Percentiles rank a stretch among this genome's conserved stretches.
phyloP scores from a whole-genome alignment of 2,797 vertebrate genomes.

The Myripristis jacobus region DNA sequence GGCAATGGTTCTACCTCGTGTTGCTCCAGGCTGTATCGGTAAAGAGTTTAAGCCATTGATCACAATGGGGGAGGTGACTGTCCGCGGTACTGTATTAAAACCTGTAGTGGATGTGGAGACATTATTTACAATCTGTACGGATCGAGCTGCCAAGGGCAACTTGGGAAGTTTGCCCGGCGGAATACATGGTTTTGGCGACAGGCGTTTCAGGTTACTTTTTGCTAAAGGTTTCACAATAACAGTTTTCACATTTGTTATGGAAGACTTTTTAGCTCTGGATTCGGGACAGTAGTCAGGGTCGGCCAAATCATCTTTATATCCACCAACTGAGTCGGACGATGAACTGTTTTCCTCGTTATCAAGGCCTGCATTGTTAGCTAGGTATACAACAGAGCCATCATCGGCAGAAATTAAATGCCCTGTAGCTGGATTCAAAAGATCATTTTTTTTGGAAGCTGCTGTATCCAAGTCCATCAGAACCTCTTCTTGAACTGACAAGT shows the following conservation, averaged over 20 bases:
- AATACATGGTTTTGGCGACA: slow-evolving; percentile 53
- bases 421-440: slow-evolving; percentile 72
- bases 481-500: slow-evolving; percentile 63
- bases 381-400: slow-evolving; percentile 17
- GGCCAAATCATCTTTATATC: slow-evolving; percentile 70
- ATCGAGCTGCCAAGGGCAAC: slow-evolving; percentile 47
- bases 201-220: slow-evolving; percentile 30
- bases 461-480: slow-evolving; percentile 55
- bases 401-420: slow-evolving; percentile 70
- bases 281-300: slow-evolving; percentile 70
- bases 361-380: background rate
- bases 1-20: slow-evolving; percentile 66
- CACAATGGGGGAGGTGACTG: slow-evolving; percentile 73
- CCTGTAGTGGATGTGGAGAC: slow-evolving; percentile 37
- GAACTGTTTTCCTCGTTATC: slow-evolving; percentile 60
- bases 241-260: slow-evolving; percentile 32
- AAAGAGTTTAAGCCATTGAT: slow-evolving; percentile 84
- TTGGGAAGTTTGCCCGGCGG: slow-evolving; percentile 53
- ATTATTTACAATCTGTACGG: slow-evolving; percentile 29
- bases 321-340: slow-evolving; percentile 58
- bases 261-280: slow-evolving; percentile 42
- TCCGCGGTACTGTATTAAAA: slow-evolving; percentile 49
- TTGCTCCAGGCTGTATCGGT: slow-evolving; percentile 65
- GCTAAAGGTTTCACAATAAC: slow-evolving; percentile 54
- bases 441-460: slow-evolving; percentile 28